These are phyloP conservation scores for Apistogramma diplotaenia DNA, from an alignment of 2,113 vertebrate genomes.

Conservation along the genomic window DNA sequence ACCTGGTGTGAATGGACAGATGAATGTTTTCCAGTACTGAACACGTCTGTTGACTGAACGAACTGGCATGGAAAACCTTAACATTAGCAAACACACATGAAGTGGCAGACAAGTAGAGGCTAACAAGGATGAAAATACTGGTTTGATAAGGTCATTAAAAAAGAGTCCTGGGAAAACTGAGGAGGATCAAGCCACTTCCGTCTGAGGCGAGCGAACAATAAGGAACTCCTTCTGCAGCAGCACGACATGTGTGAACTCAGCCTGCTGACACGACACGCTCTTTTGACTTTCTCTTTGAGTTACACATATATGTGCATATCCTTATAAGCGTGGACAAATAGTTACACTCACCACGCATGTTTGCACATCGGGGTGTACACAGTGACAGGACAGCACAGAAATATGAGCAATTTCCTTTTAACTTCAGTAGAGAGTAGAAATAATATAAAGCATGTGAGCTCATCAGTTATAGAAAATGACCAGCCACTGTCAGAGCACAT, in stretches of 20 bases:
- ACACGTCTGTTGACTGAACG: not conserved
- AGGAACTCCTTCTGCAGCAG: conserved; percentile 20
- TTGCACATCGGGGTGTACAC: not conserved
- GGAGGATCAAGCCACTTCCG: not conserved
- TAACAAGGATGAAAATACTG: not conserved
- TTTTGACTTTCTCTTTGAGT: not conserved
- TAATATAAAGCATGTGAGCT: not conserved
- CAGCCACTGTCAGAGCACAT: too few species aligned
- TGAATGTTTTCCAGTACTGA: not conserved
- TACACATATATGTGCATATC: not conserved
- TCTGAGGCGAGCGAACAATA: conserved; percentile 17
- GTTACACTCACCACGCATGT: not conserved
- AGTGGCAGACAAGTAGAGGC: not conserved
- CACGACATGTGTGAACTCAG: not conserved
- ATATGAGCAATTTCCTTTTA: not conserved
- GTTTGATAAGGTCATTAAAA: not conserved
- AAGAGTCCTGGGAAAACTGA: not conserved
- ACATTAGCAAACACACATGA: not conserved
- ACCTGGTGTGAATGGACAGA: not conserved
- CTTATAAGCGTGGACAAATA: not conserved
- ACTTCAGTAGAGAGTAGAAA: not conserved
- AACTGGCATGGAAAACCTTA: not conserved
- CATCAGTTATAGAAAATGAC: not conserved
- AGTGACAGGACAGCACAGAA: not conserved
- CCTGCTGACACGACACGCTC: conserved; percentile 1